These are phyloP conservation scores for Bubo scandiacus DNA, from an alignment of 2,113 vertebrate species.

Conservation along the genomic window DNA sequence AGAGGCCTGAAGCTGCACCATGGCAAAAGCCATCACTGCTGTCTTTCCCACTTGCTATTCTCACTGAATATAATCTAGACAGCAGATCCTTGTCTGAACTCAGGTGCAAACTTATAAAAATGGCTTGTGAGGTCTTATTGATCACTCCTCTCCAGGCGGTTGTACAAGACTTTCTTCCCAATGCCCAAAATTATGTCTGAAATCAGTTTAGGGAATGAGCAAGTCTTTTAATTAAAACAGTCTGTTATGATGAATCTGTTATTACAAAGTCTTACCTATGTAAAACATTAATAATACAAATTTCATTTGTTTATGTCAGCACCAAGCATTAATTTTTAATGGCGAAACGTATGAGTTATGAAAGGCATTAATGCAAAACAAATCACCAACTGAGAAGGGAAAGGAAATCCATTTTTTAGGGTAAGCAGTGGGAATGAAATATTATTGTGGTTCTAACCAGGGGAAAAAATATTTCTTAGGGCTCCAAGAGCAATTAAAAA, in stretches of 20 bases:
- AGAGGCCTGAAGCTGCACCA: neutral
- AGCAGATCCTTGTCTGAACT: neutral
- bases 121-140: neutral
- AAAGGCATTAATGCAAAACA: slow-evolving; percentile 83
- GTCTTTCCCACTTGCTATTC: neutral
- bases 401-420: slow-evolving; percentile 82
- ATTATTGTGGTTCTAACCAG: slow-evolving; percentile 70
- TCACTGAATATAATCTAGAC: neutral
- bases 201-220: slow-evolving; percentile 76
- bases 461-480: slow-evolving; percentile 63
- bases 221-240: slow-evolving; percentile 83
- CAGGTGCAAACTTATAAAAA: neutral
- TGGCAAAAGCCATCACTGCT: neutral
- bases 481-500: slow-evolving; percentile 66
- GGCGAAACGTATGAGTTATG: slow-evolving; percentile 81
- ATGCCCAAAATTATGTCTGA: slow-evolving; percentile 59
- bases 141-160: neutral
- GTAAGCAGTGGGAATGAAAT: slow-evolving; percentile 76
- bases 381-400: slow-evolving; percentile 77
- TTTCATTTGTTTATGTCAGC: slow-evolving; percentile 86
- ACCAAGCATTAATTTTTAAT: slow-evolving; percentile 83
- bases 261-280: slow-evolving; percentile 84
- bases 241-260: slow-evolving; percentile 82
- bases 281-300: slow-evolving; percentile 88
- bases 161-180: slow-evolving; percentile 44